These are phyloP conservation scores for Hemistola chrysoprasaria DNA, from an alignment of 2,888 invertebrate species.

Conservation along the genomic window DNA sequence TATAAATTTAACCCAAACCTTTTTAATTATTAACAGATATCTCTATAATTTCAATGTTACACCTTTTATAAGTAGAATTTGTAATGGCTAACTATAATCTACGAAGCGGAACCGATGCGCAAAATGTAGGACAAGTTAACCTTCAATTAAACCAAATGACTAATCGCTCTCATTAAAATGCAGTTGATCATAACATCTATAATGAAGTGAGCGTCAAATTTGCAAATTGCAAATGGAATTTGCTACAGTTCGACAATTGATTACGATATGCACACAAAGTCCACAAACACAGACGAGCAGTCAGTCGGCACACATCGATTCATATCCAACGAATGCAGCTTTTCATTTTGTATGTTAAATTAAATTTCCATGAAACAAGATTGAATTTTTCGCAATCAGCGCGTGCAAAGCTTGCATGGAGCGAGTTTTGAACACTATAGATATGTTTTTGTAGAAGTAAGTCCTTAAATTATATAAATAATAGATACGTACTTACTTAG, in stretches of 20 bases:
- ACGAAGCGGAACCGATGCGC: constrained; percentile 16
- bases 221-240: constrained; percentile 75
- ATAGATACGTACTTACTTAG: constrained; percentile 20
- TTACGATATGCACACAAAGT: constrained; percentile 78
- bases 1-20: constrained; percentile 2
- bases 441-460: no score
- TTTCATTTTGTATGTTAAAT: constrained; percentile 82
- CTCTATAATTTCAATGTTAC: constrained; percentile 6
- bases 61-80: constrained; percentile 5
- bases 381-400: constrained; percentile 82
- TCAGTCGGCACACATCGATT: constrained; percentile 71
- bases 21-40: constrained; percentile 1
- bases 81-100: constrained; percentile 8
- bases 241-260: constrained; percentile 77
- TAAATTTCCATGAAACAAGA: constrained; percentile 82
- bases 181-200: constrained; percentile 18
- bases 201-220: constrained; percentile 68
- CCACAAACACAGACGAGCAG: constrained; percentile 77
- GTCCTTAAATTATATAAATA: no score
- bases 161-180: constrained; percentile 17
- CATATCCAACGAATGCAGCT: constrained; percentile 74
- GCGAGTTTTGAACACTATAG: constrained; percentile 43
- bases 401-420: constrained; percentile 52
- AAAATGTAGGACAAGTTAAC: constrained; percentile 10
- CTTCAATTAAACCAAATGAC: constrained; percentile 9